Evolutionary conservation across 1,140 invertebrate species (phyloP), one percentile per base, ranked within the genome.

Genomic region (Nephila pilipes): DNA sequence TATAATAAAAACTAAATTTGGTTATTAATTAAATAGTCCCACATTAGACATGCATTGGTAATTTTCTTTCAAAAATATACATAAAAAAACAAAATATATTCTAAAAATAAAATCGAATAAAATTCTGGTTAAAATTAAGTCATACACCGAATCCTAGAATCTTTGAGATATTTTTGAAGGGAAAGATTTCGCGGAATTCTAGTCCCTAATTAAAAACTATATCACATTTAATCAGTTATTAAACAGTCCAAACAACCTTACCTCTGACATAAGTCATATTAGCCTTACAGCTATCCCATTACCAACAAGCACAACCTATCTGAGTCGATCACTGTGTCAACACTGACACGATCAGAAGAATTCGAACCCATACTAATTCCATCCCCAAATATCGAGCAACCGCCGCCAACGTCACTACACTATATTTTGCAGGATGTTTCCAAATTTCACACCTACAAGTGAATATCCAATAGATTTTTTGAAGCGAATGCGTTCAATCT

Each of bases 371-470:
- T 10, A 12, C 20, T 54, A 32, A 12, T 69, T 10, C 46, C 46
- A 60, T 29, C 25, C 18, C 83, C 29, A 58, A 55, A 85, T 85
- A 85, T 57, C 29, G 83, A 46, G 38, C n/a, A 38, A 85, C 58
- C 16, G 25, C 79, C 79, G 46, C 55, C 57, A 60, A 58, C 55
- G 25, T 79, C 22, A 57, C 57, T 20, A 32, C 46, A 81, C 25
- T 36, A 20, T 14, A 57, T 79, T 55, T 89, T 38, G 20, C 36
- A 25, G 89, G 89, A 83, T 90, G 89, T 81, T 83, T 83, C 89
- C 54, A 32, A 75, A 57, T 79, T 75, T 57, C 3, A 75, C 89
- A 81, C 75, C 89, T 60, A 90, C 89, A 20, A 65, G 16, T 55
- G 55, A 18, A 57, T 60, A 32, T 58, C 83, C 83, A 16, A 46